Evolutionary conservation across 2,888 invertebrate species (phyloP), one percentile per base, ranked within the genome.

Genomic region (Nemoura dubitans): DNA sequence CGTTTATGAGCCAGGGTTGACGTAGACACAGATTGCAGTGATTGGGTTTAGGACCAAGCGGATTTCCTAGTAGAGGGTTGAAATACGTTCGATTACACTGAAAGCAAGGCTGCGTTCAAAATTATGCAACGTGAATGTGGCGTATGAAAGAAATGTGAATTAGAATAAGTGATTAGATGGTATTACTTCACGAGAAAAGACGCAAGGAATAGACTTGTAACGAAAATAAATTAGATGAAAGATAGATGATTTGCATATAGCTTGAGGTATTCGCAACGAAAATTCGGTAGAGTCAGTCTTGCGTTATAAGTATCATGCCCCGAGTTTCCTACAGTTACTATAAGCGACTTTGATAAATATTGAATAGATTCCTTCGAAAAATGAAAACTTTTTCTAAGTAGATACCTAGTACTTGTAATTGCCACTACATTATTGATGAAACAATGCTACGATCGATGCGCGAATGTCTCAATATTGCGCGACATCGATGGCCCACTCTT

Each of bases 11-110:
- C 59, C 59, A 28, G 86, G 59, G 25, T 42, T 86, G 29, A 43
- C 82, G 81, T 59, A 76, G 29, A 30, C 76, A 76, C 21, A 29
- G 83, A 43, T 82, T 86, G 81, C 86, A 86, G 86, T 82, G 86
- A 76, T 82, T 14, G 86, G 86, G 83, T 76, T 83, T 77, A 86
- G 86, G 86, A 83, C 86, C 83, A 86, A 86, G 82, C 83, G 77
- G 86, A 76, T 86, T 27, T 81, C 86, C 86, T 86, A 83, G 82
- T 81, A 76, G 76, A 16, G 86, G 86, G 82, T 28, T 76, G 83
- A 78, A 78, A 78, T 78, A 78, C 28, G 26, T 78, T 26, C 78
- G 26, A 27, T 59, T 59, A 59, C 21, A 59, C 59, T 59, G 59
- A 59, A 59, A 59, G 59, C 59, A 59, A 21, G 59, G 3, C 59